Evolutionary conservation across 2,888 invertebrate genomes (phyloP), one percentile per base, ranked within the genome.

Genomic region (Tetragnatha montana): DNA sequence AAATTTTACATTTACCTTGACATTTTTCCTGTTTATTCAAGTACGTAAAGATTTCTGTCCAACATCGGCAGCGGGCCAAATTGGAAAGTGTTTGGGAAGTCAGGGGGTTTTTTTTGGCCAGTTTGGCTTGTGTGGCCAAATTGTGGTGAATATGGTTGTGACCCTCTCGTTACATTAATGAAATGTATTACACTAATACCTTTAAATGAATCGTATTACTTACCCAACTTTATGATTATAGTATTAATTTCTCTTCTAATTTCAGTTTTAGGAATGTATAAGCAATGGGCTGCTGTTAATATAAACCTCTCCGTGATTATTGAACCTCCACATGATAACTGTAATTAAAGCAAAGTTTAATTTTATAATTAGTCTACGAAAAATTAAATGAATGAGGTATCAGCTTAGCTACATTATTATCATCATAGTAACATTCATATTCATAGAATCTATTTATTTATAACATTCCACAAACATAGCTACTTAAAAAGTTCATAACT

Each of bases 221-320:
- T 74, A 91, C 90, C 90, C 69, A 90, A 87, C 71, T 81, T 80
- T n/a, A 90, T 78, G 35, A 80, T 81, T 47, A 88, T 47, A 12
- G 83, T 60, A 6, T 70, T 75, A n/a, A 19, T 50, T 21, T 74
- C 14, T 19, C 12, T 6, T 22, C 14, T 10, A 12, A 81, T 17
- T 51, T 76, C 12, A 7, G 8, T 60, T 60, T 60, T 12, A 60
- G 60, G 60, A 17, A 17, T 21, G n/a, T 70, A 81, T 50, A 91
- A 50, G 60, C 91, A 91, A 76, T 89, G 89, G 12, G 91, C 91
- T 50, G 91, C 89, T n/a, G 91, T 91, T 70, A 91, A 22, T 60
- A 91, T 84, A 49, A 80, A 85, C 10, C 76, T 51, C 73, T 83
- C 19, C 47, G 81, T 60, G 47, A 91, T 81, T 3, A 91, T 84